phyloP scores from a whole-genome alignment of 2,113 vertebrate genomes.

The Siniperca knerii region DNA sequence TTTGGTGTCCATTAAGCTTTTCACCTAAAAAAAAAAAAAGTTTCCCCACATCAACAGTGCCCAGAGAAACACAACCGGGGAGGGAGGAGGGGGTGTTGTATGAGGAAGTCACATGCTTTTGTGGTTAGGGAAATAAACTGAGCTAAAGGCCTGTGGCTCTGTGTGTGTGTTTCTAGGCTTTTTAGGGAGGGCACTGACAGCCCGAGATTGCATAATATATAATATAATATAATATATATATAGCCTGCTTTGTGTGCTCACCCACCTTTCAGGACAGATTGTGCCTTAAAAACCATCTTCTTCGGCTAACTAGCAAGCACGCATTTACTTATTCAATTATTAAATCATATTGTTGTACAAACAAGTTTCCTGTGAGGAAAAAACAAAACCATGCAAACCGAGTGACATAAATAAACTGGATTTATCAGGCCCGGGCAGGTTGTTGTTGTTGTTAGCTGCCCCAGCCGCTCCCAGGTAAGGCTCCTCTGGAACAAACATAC shows the following conservation, averaged over 20 bases:
- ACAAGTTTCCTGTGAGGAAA: not conserved
- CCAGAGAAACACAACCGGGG: slow-evolving; percentile 1
- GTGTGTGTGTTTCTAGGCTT: slow-evolving; percentile 31
- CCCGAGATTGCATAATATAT: too few species aligned
- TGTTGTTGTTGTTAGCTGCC: not conserved
- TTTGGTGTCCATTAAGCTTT: slow-evolving; percentile 15
- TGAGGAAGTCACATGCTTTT: slow-evolving; percentile 60
- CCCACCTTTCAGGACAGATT: not conserved
- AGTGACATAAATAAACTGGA: slow-evolving; percentile 21
- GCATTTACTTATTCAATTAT: not conserved
- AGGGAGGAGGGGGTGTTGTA: not conserved
- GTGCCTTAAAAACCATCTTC: not conserved
- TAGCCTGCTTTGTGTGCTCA: not conserved
- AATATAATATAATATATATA: too few species aligned
- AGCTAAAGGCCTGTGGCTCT: slow-evolving; percentile 22
- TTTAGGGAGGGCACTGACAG: not conserved
- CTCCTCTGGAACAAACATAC: slow-evolving; percentile 22
- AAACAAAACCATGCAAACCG: not conserved
- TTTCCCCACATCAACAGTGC: slow-evolving; percentile 6
- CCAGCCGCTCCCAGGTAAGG: slow-evolving; percentile 63
- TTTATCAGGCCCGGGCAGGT: slow-evolving; percentile 47
- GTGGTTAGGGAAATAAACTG: slow-evolving; percentile 54
- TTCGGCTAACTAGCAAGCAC: not conserved
- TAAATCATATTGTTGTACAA: not conserved
- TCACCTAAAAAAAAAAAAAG: not conserved